Evolutionary conservation across 2,797 vertebrate species (phyloP).

Genomic region (Paramormyrops hopkinsi): DNA sequence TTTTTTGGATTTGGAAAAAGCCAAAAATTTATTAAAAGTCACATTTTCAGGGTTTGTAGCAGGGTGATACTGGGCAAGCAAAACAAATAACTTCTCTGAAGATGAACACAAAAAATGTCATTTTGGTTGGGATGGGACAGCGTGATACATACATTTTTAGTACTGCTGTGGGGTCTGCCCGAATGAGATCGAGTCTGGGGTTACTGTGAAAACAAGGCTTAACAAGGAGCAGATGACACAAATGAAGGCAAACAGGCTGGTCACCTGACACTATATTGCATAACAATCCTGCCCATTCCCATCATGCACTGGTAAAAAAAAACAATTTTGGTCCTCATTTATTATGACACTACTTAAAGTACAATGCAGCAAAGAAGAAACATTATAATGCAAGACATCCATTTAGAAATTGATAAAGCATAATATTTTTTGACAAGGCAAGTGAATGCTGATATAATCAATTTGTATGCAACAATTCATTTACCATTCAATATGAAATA

Average conservation of each 20-base stretch:
- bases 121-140: background rate
- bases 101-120: background rate
- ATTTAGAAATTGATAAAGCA: background rate
- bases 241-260: slow-evolving; percentile 3
- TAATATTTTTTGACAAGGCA: background rate
- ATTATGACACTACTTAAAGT: background rate
- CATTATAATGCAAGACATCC: background rate
- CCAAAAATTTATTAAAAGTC: background rate
- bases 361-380: background rate
- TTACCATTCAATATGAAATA: background rate
- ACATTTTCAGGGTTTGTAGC: background rate
- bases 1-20: background rate
- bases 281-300: background rate
- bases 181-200: background rate
- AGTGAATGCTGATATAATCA: background rate
- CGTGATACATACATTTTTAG: background rate
- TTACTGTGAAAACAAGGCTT: background rate
- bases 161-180: background rate
- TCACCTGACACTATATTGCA: background rate
- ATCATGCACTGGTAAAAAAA: background rate
- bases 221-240: background rate
- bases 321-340: background rate
- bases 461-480: background rate
- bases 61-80: background rate
- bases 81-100: background rate